phyloP scores from a whole-genome alignment of 2,113 vertebrate genomes.

The Apeltes quadracus region DNA sequence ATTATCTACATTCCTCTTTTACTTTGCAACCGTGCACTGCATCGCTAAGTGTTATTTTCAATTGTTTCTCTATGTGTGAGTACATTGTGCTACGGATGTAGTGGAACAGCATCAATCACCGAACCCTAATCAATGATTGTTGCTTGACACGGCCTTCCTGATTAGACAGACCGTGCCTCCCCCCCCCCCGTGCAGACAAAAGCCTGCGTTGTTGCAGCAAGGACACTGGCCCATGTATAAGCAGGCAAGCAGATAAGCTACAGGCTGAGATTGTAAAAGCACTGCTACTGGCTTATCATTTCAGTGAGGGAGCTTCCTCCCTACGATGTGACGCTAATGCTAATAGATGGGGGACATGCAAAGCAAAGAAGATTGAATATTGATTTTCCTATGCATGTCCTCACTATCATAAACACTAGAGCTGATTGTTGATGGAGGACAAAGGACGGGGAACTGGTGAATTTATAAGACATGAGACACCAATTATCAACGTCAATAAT shows the following conservation, averaged over 20 bases:
- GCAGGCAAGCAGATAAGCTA: conserved; percentile 69
- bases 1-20: conserved; percentile 59
- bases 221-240: conserved; percentile 62
- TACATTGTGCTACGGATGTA: background rate
- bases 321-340: conserved; percentile 73
- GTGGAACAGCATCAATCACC: conserved; percentile 17
- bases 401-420: conserved; percentile 67
- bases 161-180: conserved; percentile 63
- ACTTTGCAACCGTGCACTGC: conserved; percentile 38
- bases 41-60: conserved; percentile 18
- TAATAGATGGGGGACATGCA: conserved; percentile 68
- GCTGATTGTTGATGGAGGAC: conserved; percentile 70
- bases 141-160: conserved; percentile 41
- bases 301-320: conserved; percentile 67
- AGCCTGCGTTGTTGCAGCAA: conserved; percentile 68
- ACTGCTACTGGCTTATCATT: conserved; percentile 61
- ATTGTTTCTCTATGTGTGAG: background rate
- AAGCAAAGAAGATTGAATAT: conserved; percentile 77
- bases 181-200: conserved; percentile 70
- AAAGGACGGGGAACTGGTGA: conserved; percentile 38
- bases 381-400: conserved; percentile 66
- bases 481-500: conserved; percentile 19
- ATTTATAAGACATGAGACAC: conserved; percentile 39
- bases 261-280: conserved; percentile 50
- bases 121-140: conserved; percentile 51